Evolutionary conservation across 2,113 vertebrate species (phyloP), one percentile per base, ranked within the genome.

Genomic region (Chloroceryle aenea): DNA sequence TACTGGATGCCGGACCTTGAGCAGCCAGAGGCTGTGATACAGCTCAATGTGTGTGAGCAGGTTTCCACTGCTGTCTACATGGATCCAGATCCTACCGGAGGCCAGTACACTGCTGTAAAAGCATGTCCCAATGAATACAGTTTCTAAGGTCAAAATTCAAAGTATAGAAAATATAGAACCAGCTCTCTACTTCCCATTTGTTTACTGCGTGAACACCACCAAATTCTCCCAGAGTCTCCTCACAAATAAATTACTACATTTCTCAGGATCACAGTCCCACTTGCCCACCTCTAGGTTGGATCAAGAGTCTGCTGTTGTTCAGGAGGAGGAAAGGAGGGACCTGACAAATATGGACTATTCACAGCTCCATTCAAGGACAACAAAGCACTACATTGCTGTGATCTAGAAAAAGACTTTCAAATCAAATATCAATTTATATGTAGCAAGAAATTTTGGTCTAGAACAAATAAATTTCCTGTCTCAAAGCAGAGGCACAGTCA

Each of bases 61-160:
- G 48, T 27, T 40, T 27, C 58, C 74, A 18, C 16, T 21, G 43
- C 52, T 4, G 30, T 29, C 90, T 50, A 42, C 45, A 9, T 0
- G 1, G 36, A 82, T 14, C 30, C 19, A 22, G 71, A n/a, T 53
- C 81, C 81, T 38, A 26, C 4, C 53, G 34, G 23, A 85, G 40
- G 10, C 45, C 50, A 34, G 4, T 0, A n/a, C 4, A 1, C 23
- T 1, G 2, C 48, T 10, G 5, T 7, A 25, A 14, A 43, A 66
- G 9, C 7, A 15, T 0, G 4, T 53, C 38, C 48, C 0, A 0
- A 36, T 5, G 14, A 63, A 56, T 5, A 52, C 3, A 32, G 3
- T 18, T 71, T 45, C 21, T 50, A 36, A 73, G 50, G 58, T 50
- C 72, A 64, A 40, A 36, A 75, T 47, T 32, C 12, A 30, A 90